Evolutionary conservation across 2,797 vertebrate genomes (phyloP), one percentile per base, ranked within the genome.

Genomic region (Oreonectes daqikongensis): DNA sequence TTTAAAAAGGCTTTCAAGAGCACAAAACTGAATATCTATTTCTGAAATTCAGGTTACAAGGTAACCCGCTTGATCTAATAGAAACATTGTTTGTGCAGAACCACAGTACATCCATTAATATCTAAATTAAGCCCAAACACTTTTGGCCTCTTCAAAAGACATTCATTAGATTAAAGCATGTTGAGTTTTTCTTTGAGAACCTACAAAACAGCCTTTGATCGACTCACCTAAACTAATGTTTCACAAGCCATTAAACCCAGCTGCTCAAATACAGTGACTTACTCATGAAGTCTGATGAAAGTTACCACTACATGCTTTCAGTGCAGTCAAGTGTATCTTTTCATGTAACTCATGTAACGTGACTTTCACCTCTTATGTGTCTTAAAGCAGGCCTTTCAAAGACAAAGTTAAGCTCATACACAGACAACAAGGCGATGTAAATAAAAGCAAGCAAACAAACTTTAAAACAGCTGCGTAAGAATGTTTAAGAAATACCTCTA

Each of bases 111-210:
- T 28, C 55, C 4, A 14, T 52, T 52, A 35, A 35, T 5, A 28
- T 57, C 60, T 57, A 40, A 57, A 42, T 66, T 5, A 5, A 53
- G 28, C 17, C 4, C 57, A n/a, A 18, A 59, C 40, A 42, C 66
- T 30, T 75, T 44, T 9, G 12, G 22, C 9, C 11, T 48, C 60
- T 71, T 42, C 26, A 42, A 75, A 50, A 14, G 42, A 61, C 67
- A 63, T 75, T 79, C 44, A 79, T 75, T 46, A 79, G 15, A 75
- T 61, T 59, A 78, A 60, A 71, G 50, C 14, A 40, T 60, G 18
- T 50, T 71, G 42, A 46, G 48, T 17, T 69, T 26, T 52, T 76
- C 61, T 38, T 40, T 48, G 26, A 55, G 60, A 32, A 60, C n/a
- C 17, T 55, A 46, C 48, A 71, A 57, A 69, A 50, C 26, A 52